Conservation (phyloP, 1,140 invertebrate genomes). For the Teleopsis dalmanni region DNA sequence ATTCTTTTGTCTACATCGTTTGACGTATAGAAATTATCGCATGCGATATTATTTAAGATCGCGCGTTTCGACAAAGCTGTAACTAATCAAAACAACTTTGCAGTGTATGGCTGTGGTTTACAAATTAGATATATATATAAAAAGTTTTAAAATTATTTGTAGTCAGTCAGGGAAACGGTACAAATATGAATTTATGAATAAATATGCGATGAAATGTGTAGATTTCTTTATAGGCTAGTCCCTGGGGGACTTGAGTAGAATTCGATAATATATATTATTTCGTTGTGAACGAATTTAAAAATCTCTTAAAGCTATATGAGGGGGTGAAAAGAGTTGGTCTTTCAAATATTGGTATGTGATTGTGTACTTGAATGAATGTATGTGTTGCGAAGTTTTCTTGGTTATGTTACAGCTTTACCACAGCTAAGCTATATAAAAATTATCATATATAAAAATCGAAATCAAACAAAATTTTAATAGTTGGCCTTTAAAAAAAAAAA, state of each 20-base stretch:
- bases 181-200: background rate
- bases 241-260: too few relatives aligned
- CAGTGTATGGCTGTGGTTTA: constrained; percentile 12
- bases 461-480: background rate
- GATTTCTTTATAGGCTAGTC: too few relatives aligned
- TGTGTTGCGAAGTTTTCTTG: constrained; percentile 34
- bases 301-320: background rate
- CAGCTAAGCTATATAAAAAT: background rate
- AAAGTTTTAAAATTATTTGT: too few relatives aligned
- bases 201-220: background rate
- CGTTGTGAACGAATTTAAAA: background rate
- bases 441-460: background rate
- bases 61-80: constrained; percentile 4
- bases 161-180: too few relatives aligned
- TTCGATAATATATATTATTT: too few relatives aligned
- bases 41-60: background rate
- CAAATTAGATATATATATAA: background rate
- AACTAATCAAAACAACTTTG: constrained; percentile 41
- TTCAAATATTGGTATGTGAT: too few relatives aligned
- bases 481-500: background rate
- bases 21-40: too few relatives aligned
- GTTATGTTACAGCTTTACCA: constrained; percentile 21
- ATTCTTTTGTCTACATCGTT: too few relatives aligned
- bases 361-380: constrained; percentile 5
- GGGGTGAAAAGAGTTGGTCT: background rate